Evolutionary conservation across 2,797 vertebrate species (phyloP).

Genomic region (Linurgus olivaceus): DNA sequence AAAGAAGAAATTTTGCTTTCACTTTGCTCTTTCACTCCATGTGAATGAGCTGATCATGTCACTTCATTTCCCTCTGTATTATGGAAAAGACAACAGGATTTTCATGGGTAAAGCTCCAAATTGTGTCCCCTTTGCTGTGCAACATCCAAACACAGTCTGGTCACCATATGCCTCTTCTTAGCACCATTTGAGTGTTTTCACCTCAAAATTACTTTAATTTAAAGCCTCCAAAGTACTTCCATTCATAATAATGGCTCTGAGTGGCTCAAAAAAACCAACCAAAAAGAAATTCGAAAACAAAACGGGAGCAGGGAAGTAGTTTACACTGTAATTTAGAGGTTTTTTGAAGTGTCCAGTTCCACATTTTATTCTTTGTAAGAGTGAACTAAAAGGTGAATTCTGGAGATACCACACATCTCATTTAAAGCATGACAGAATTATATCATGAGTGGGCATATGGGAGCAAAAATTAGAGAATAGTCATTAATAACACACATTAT

Average conservation of each 20-base stretch:
- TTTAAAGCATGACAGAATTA: neutral
- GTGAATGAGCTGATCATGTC: neutral
- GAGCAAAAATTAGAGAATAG: neutral
- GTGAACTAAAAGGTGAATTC: neutral
- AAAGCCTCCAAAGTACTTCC: neutral
- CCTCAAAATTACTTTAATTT: neutral
- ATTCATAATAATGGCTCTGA: neutral
- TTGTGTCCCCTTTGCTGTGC: neutral
- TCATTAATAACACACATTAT: neutral
- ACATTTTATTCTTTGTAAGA: neutral
- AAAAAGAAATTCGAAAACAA: neutral
- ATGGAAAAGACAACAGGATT: neutral
- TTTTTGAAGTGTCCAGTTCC: neutral
- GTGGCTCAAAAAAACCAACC: fast-evolving
- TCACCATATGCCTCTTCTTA: neutral
- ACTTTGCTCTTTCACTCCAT: neutral
- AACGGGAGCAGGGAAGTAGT: too few relatives aligned
- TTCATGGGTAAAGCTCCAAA: neutral
- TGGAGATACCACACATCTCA: neutral
- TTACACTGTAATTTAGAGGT: neutral
- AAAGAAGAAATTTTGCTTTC: neutral
- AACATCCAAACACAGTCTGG: neutral
- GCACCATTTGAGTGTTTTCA: neutral
- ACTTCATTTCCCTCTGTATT: neutral
- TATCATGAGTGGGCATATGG: neutral